Conservation (phyloP, 2,113 vertebrate species). For the Anser brachyrhynchus region DNA sequence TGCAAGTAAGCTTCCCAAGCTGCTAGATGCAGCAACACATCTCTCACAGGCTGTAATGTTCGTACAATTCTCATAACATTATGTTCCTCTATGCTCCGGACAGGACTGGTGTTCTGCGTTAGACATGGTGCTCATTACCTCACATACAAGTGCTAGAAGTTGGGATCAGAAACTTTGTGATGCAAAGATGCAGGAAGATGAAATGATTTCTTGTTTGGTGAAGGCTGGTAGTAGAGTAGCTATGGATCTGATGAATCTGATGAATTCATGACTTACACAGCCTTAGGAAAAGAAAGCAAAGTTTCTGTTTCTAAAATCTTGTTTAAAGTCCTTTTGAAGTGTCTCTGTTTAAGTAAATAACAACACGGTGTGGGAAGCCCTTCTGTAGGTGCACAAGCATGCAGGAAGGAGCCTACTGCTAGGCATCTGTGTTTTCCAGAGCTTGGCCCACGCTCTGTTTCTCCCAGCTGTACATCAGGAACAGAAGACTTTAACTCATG, state of each 20-base stretch:
- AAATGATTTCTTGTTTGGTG: background rate
- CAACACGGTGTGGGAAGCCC: background rate
- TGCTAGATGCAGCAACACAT: background rate
- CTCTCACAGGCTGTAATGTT: background rate
- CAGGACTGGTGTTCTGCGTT: background rate
- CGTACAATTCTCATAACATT: background rate
- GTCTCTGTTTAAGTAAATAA: background rate
- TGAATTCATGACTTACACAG: background rate
- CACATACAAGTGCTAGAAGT: background rate
- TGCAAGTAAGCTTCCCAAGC: background rate
- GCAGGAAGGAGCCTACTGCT: background rate
- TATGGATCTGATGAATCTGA: background rate
- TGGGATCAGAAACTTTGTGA: background rate
- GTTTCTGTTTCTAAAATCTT: background rate
- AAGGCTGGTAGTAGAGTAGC: background rate
- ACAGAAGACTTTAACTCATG: background rate
- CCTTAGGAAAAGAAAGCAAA: background rate
- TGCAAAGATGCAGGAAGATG: background rate
- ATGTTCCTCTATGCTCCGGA: rapidly evolving
- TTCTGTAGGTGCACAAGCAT: background rate
- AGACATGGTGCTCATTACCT: background rate
- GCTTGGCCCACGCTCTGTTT: background rate
- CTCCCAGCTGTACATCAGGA: background rate
- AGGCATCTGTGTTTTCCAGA: background rate
- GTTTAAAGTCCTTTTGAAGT: background rate